Evolutionary conservation across 1,140 invertebrate genomes (phyloP).

Genomic region (Pararge aegeria): DNA sequence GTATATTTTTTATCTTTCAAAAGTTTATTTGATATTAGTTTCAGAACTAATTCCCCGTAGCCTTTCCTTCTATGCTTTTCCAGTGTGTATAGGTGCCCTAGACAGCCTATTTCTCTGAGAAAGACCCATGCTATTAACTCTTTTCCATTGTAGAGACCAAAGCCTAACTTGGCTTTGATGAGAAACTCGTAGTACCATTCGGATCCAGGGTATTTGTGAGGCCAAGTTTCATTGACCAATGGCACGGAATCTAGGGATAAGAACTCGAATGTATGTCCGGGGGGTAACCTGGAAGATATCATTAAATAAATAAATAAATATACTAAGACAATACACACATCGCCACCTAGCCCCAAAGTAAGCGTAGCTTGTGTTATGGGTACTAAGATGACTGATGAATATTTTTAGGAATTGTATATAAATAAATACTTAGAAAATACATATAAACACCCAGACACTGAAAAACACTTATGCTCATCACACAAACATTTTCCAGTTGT

Average conservation of each 20-base stretch:
- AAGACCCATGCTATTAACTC: conserved; percentile 44
- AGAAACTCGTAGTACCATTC: conserved; percentile 38
- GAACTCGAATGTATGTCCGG: conserved; percentile 31
- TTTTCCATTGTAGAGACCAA: conserved; percentile 38
- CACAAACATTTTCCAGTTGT: too few relatives aligned
- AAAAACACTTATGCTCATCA: too few relatives aligned
- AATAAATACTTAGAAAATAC: too few relatives aligned
- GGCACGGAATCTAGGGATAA: conserved; percentile 34
- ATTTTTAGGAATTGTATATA: too few relatives aligned
- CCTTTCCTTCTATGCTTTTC: conserved; percentile 45
- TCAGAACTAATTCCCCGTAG: conserved; percentile 39
- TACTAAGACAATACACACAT: too few relatives aligned
- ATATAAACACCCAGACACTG: too few relatives aligned
- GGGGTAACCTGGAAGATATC: conserved; percentile 38
- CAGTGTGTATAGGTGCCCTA: conserved; percentile 42
- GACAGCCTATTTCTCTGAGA: conserved; percentile 40
- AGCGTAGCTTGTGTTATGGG: too few relatives aligned
- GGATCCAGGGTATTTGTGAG: conserved; percentile 37
- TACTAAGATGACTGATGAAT: too few relatives aligned
- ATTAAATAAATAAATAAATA: too few relatives aligned
- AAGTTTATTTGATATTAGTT: conserved; percentile 40
- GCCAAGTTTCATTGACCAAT: conserved; percentile 36
- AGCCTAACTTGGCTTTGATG: conserved; percentile 39
- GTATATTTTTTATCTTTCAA: conserved; percentile 38
- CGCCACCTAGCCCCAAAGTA: too few relatives aligned